phyloP scores from a whole-genome alignment of 2,888 invertebrate genomes.

The Agrypnus murinus region DNA sequence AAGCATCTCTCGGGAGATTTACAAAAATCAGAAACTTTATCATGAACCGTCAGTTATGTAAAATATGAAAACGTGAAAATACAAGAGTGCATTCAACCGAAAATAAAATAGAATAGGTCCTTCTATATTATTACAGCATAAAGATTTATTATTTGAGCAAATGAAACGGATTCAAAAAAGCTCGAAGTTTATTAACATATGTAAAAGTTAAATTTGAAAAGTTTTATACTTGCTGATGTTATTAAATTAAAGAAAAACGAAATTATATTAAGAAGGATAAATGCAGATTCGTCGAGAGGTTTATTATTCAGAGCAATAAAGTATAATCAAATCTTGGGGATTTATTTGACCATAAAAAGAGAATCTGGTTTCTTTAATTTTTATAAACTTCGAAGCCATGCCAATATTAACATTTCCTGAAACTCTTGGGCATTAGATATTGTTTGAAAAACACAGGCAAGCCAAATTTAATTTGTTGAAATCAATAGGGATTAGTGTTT shows the following conservation, averaged over 20 bases:
- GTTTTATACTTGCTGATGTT: background rate
- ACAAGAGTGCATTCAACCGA: background rate
- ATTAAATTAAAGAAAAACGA: background rate
- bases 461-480: no score
- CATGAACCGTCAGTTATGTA: background rate
- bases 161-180: no score
- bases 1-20: constrained; percentile 5
- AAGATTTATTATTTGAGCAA: no score
- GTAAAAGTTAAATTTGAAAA: background rate
- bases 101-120: no score
- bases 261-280: background rate
- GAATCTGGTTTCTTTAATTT: background rate
- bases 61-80: background rate
- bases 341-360: constrained; percentile 27
- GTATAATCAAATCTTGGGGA: constrained; percentile 21
- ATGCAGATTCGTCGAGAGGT: background rate
- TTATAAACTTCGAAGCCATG: no score
- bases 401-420: background rate
- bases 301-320: background rate
- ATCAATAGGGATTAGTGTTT: no score
- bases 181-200: background rate
- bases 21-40: constrained; percentile 1
- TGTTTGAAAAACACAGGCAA: no score
- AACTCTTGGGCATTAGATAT: background rate
- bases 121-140: no score